Conservation (phyloP, 2,113 vertebrate genomes). For the Fregetta grallaria region DNA sequence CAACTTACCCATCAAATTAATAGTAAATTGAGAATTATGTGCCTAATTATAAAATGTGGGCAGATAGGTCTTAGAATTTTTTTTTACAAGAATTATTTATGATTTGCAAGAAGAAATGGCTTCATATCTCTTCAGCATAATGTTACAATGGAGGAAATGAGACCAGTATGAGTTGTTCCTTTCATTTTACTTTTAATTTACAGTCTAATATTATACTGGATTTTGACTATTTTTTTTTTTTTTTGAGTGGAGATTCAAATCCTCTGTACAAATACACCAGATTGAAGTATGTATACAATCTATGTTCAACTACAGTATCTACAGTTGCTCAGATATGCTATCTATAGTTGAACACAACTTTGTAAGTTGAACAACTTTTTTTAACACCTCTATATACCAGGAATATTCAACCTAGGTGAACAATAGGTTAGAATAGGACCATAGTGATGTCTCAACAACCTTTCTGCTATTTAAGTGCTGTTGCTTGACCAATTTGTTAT, state of each 20-base stretch:
- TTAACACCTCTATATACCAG: not conserved
- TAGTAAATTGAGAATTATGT: not conserved
- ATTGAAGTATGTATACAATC: not conserved
- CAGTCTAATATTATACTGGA: not conserved
- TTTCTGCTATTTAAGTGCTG: not conserved
- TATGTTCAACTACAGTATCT: not conserved
- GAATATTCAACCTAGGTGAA: not conserved
- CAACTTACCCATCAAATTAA: not conserved
- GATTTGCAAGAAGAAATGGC: not conserved
- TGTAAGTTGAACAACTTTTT: not conserved
- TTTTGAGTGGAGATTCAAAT: not conserved
- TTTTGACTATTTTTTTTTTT: not conserved
- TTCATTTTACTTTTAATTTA: not conserved
- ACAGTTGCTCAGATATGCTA: not conserved
- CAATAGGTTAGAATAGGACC: not conserved
- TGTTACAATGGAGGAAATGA: not conserved
- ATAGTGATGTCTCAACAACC: not conserved
- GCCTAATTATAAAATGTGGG: not conserved
- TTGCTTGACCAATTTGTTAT: slow-evolving; percentile 6
- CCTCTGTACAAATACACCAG: accelerated
- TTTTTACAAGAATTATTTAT: not conserved
- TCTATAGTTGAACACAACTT: not conserved
- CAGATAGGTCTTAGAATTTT: not conserved
- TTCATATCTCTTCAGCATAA: not conserved
- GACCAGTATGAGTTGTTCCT: not conserved